Evolutionary conservation across 2,888 invertebrate species (phyloP).

Genomic region (Antheraea yamamai): DNA sequence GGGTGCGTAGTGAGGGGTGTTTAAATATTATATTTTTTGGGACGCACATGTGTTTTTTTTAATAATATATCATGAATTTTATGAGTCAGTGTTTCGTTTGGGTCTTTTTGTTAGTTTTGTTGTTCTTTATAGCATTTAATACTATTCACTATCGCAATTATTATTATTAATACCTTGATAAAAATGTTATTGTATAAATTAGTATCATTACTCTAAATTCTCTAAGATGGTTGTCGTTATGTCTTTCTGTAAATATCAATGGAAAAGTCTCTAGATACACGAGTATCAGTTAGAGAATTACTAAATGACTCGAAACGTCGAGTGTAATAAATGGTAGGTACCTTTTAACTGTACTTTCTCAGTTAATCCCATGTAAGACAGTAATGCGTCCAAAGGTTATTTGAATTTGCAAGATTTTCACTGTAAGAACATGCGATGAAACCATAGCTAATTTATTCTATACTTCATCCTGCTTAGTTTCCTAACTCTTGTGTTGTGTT

Average conservation of each 20-base stretch:
- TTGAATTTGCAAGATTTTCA: too few species aligned
- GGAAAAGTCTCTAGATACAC: not conserved
- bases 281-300: not conserved
- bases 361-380: too few species aligned
- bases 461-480: too few species aligned
- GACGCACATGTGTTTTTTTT: slow-evolving; percentile 23
- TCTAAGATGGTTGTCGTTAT: not conserved
- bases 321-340: too few species aligned
- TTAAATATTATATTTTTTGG: slow-evolving; percentile 27
- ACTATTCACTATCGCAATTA: not conserved
- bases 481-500: too few species aligned
- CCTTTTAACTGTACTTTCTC: too few species aligned
- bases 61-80: not conserved
- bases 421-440: too few species aligned
- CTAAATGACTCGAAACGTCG: too few species aligned
- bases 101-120: not conserved
- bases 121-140: not conserved
- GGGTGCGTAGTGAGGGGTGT: slow-evolving; percentile 56
- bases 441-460: too few species aligned
- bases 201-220: too few species aligned
- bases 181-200: too few species aligned
- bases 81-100: slow-evolving; percentile 1
- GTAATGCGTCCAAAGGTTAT: too few species aligned
- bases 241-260: not conserved
- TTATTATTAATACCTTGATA: not conserved